phyloP scores from a whole-genome alignment of 2,797 vertebrate species.

The Aplochiton taeniatus region DNA sequence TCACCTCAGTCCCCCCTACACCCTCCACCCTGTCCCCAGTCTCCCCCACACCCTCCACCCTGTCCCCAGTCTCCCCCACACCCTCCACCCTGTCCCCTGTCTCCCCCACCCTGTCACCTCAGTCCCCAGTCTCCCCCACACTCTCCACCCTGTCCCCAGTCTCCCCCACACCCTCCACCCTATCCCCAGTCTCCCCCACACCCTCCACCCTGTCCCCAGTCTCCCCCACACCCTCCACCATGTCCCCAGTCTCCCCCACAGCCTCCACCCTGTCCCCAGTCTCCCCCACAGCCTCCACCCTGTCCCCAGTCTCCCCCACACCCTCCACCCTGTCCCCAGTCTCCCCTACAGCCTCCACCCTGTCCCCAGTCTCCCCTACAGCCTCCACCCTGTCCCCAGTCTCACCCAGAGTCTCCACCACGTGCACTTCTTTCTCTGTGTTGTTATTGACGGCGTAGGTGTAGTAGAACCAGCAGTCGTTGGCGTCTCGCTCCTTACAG shows the following conservation, averaged over 20 bases:
- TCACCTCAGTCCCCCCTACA: not conserved
- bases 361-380: not conserved
- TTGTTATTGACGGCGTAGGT: slow-evolving; percentile 88
- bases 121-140: not conserved
- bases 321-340: not conserved
- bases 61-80: not conserved
- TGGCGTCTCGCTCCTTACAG: slow-evolving; percentile 94
- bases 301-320: not conserved
- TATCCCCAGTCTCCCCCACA: not conserved
- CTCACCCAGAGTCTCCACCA: slow-evolving; percentile 69
- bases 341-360: too few species aligned
- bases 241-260: not conserved
- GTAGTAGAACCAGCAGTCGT: slow-evolving; percentile 99
- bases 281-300: too few species aligned
- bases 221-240: not conserved
- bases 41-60: not conserved
- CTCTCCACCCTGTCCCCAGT: not conserved
- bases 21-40: not conserved
- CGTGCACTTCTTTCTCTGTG: slow-evolving; percentile 80
- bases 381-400: too few species aligned
- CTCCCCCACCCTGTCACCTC: not conserved
- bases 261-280: not conserved
- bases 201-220: not conserved
- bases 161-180: not conserved
- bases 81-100: not conserved